These are phyloP conservation scores for Hemistola chrysoprasaria DNA, from an alignment of 2,888 invertebrate species.

Conservation along the genomic window DNA sequence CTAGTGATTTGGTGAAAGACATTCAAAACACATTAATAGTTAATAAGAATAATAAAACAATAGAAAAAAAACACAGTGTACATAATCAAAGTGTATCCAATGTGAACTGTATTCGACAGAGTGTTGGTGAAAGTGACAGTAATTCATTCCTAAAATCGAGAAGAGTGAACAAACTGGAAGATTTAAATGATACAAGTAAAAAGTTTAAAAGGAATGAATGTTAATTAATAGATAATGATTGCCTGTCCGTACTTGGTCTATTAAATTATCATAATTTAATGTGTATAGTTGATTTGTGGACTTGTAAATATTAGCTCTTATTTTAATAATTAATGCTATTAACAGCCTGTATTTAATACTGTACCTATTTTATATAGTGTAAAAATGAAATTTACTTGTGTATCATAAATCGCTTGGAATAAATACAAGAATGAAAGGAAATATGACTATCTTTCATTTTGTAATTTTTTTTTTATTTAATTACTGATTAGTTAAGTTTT, in stretches of 20 bases:
- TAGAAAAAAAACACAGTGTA: slow-evolving; percentile 79
- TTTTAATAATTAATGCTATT: slow-evolving; percentile 48
- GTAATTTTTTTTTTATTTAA: slow-evolving; percentile 40
- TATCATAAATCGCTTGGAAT: slow-evolving; percentile 73
- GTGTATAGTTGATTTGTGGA: slow-evolving; percentile 69
- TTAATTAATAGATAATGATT: slow-evolving; percentile 46
- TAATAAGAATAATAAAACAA: slow-evolving; percentile 73
- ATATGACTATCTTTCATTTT: slow-evolving; percentile 49
- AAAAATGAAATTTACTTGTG: slow-evolving; percentile 66
- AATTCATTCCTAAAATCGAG: slow-evolving; percentile 69
- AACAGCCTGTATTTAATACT: slow-evolving; percentile 76
- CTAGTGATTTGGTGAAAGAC: slow-evolving; percentile 75
- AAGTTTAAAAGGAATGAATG: slow-evolving; percentile 77
- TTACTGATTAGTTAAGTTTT: slow-evolving; percentile 35
- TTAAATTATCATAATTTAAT: slow-evolving; percentile 76
- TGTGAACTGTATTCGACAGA: slow-evolving; percentile 72
- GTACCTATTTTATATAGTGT: slow-evolving; percentile 76
- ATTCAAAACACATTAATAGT: slow-evolving; percentile 76
- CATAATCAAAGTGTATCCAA: slow-evolving; percentile 75
- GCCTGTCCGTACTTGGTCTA: slow-evolving; percentile 59
- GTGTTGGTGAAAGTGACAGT: slow-evolving; percentile 68
- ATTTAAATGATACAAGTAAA: slow-evolving; percentile 69
- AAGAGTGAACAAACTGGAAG: slow-evolving; percentile 69
- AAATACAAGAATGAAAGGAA: slow-evolving; percentile 64
- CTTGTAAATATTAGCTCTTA: slow-evolving; percentile 70